Evolutionary conservation across 2,113 vertebrate genomes (phyloP).

Genomic region (Dendrocopos noguchii): DNA sequence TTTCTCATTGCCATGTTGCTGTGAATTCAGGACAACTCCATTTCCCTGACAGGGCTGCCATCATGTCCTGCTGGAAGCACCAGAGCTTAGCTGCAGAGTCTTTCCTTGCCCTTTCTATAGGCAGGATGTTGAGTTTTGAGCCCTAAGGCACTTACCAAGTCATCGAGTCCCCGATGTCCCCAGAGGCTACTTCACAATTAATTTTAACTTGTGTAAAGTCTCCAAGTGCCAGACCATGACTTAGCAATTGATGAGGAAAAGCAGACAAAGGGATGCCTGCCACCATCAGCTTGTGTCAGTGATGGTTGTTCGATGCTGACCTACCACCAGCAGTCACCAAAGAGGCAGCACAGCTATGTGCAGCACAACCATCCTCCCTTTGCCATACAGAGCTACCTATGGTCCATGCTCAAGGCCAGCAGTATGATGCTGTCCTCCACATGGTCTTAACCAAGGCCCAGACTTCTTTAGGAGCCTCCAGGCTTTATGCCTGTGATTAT

Average conservation of each 20-base stretch:
- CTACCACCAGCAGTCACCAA: background rate
- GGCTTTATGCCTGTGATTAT: background rate
- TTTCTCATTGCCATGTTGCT: background rate
- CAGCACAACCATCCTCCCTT: background rate
- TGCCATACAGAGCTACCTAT: background rate
- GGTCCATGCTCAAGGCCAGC: background rate
- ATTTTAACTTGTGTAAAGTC: background rate
- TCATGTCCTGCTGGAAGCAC: background rate
- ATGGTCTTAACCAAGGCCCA: background rate
- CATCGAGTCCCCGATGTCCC: background rate
- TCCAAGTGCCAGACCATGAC: background rate
- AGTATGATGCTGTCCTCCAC: background rate
- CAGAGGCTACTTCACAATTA: background rate
- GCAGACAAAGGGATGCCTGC: background rate
- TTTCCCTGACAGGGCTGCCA: background rate
- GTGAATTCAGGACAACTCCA: background rate
- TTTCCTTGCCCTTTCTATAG: background rate
- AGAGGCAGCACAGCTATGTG: background rate
- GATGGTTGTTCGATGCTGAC: background rate
- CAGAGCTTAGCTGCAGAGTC: background rate
- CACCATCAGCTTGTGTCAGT: background rate
- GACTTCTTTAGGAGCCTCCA: accelerated
- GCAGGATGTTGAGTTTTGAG: background rate
- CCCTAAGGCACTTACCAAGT: background rate
- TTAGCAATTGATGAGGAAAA: background rate